phyloP scores from a whole-genome alignment of 1,140 invertebrate species.

The Melanaphis sacchari region DNA sequence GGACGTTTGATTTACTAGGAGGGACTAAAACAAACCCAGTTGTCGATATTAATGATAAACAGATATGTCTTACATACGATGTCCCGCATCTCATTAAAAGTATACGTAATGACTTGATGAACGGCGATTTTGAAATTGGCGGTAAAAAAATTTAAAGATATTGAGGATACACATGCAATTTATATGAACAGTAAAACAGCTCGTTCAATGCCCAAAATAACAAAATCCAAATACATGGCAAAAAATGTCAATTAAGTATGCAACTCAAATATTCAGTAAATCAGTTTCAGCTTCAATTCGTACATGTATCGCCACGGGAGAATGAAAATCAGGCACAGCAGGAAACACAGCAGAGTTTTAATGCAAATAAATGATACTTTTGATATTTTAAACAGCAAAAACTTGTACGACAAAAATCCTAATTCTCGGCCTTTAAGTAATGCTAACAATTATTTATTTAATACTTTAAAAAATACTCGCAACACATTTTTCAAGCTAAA shows the following conservation, averaged over 20 bases:
- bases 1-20: not conserved
- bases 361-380: not conserved
- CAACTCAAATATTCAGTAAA: no score
- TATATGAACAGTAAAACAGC: not conserved
- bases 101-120: not conserved
- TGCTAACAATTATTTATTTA: not conserved
- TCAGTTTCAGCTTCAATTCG: no score
- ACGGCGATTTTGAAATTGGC: not conserved
- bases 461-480: not conserved
- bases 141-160: not conserved
- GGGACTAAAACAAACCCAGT: not conserved
- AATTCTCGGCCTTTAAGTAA: not conserved
- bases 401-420: not conserved
- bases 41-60: not conserved
- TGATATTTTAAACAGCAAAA: not conserved
- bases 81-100: not conserved
- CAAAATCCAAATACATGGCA: not conserved
- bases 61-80: not conserved
- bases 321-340: no score
- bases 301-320: no score
- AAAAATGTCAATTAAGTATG: no score
- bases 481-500: not conserved
- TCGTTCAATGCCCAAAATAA: constrained; percentile 8
- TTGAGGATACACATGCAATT: not conserved
- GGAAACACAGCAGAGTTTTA: no score